Evolutionary conservation across 2,888 invertebrate genomes (phyloP).

Genomic region (Machimus atricapillus): DNA sequence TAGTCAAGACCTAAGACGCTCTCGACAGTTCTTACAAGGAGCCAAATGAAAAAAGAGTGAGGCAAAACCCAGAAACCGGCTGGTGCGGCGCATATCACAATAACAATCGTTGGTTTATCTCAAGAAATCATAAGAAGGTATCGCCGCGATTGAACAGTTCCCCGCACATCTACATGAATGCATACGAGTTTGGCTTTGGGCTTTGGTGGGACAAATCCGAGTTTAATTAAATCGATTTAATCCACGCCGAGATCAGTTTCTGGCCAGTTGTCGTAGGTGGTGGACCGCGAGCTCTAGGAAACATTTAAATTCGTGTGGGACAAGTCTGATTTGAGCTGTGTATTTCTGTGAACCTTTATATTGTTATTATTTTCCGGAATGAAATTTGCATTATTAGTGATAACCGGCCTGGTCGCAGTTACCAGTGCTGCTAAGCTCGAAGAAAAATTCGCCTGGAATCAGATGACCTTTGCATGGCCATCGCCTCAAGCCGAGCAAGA

Average conservation of each 20-base stretch:
- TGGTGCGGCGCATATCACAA: background rate
- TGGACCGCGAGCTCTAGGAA: background rate
- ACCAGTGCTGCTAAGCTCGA: constrained; percentile 64
- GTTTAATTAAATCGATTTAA: constrained; percentile 5
- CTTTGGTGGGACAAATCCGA: constrained; percentile 16
- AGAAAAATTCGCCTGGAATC: constrained; percentile 74
- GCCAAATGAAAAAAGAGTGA: background rate
- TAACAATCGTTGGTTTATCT: background rate
- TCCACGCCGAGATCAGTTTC: background rate
- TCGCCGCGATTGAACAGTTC: background rate
- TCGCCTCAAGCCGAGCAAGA: constrained; percentile 66
- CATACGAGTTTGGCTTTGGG: background rate
- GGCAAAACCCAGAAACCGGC: background rate
- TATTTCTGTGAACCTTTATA: background rate
- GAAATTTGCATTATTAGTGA: background rate
- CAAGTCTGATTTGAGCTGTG: background rate
- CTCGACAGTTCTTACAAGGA: background rate
- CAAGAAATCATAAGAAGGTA: background rate
- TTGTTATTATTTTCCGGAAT: background rate
- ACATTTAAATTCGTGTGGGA: too few species aligned
- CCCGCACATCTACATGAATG: background rate
- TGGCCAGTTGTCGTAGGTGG: background rate
- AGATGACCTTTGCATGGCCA: constrained; percentile 73
- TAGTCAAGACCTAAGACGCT: background rate
- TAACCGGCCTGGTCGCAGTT: background rate